Conservation (phyloP, 2,113 vertebrate species). For the Ploceus nigricollis region DNA sequence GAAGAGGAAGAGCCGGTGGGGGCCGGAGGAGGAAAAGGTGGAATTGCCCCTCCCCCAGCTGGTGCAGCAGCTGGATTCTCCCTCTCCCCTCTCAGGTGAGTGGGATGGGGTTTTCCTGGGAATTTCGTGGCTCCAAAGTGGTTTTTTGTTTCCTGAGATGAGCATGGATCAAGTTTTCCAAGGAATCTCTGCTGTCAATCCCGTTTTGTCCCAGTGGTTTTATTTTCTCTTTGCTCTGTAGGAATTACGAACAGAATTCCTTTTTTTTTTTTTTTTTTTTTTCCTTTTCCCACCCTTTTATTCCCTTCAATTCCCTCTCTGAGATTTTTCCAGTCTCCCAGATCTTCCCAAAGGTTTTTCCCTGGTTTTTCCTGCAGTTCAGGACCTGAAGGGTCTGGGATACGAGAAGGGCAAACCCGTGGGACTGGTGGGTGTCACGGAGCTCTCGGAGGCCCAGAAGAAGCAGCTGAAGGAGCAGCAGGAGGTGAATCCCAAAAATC, state of each 20-base stretch:
- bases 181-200: background rate
- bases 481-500: conserved; percentile 76
- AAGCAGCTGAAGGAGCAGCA: conserved; percentile 96
- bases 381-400: conserved; percentile 91
- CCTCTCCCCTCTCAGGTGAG: conserved; percentile 74
- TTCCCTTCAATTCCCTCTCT: background rate
- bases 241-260: background rate
- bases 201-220: background rate
- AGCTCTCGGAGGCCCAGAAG: conserved; percentile 94
- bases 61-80: conserved; percentile 61
- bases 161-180: background rate
- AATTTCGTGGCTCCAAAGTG: background rate
- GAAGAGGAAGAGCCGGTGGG: conserved; percentile 96
- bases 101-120: background rate
- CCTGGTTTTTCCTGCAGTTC: conserved; percentile 75
- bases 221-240: background rate
- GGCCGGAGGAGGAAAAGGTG: conserved; percentile 90
- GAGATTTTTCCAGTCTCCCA: background rate
- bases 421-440: conserved; percentile 92
- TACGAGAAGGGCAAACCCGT: conserved; percentile 95
- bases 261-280: background rate
- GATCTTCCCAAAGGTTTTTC: background rate
- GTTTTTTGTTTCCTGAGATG: background rate
- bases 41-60: conserved; percentile 78
- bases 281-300: background rate